Percentiles rank a stretch among this genome's conserved stretches.
phyloP scores from a whole-genome alignment of 2,797 vertebrate species.

The Stomatorhinus walkeri region DNA sequence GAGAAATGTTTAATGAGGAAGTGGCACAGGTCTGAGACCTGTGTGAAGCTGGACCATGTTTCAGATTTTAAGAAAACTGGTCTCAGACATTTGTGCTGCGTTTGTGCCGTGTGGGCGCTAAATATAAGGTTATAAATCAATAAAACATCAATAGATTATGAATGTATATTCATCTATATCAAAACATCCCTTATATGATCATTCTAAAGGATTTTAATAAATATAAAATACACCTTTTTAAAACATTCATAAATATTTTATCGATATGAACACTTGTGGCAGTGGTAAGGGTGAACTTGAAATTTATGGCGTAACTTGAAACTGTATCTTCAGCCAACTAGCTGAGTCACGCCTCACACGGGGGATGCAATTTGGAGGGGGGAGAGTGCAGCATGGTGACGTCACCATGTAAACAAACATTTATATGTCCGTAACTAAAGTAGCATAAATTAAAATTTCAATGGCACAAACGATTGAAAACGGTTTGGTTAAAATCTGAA shows the following conservation, averaged over 20 bases:
- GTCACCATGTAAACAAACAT: background rate
- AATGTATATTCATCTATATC: background rate
- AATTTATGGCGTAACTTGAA: background rate
- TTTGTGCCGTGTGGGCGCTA: background rate
- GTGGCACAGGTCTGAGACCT: background rate
- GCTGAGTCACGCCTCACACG: background rate
- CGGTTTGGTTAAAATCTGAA: no score
- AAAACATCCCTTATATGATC: background rate
- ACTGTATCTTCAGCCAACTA: background rate
- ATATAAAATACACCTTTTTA: background rate
- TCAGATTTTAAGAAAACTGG: background rate
- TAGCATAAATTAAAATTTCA: no score
- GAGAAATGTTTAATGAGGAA: background rate
- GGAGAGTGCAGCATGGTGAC: background rate
- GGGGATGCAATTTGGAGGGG: background rate
- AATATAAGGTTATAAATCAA: background rate
- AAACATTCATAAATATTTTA: background rate
- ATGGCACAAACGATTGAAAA: no score
- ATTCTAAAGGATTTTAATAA: background rate
- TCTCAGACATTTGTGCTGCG: background rate
- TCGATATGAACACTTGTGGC: background rate
- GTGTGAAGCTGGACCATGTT: background rate
- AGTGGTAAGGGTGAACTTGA: background rate
- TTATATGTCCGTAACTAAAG: background rate
- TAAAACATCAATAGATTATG: background rate